Evolutionary conservation across 53 echinoderm and acorn worm species (phyloP).

Genomic region (Hippasteria phrygiana): DNA sequence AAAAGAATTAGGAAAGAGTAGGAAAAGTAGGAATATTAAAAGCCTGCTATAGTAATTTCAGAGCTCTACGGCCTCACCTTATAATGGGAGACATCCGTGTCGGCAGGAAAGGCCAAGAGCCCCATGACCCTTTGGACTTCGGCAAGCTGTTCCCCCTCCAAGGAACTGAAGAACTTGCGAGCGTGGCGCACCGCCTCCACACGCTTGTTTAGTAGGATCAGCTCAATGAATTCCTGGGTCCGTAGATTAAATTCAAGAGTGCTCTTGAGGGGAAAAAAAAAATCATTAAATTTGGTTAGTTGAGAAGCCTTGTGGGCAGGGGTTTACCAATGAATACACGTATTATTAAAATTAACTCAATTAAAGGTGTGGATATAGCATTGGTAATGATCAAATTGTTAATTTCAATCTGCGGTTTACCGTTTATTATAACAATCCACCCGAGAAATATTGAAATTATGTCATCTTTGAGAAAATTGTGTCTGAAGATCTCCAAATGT

Average conservation of each 20-base stretch:
- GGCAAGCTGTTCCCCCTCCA: slow-evolving; percentile 84
- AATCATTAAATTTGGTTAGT: no score
- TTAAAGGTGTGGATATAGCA: no score
- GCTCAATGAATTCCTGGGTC: slow-evolving; percentile 95
- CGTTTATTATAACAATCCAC: no score
- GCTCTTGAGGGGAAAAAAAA: slow-evolving; percentile 64
- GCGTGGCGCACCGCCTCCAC: slow-evolving; percentile 92
- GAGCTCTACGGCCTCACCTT: slow-evolving; percentile 62
- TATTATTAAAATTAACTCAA: no score
- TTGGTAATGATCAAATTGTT: not conserved
- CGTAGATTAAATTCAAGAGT: slow-evolving; percentile 95
- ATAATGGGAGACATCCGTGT: slow-evolving; percentile 83
- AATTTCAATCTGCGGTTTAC: no score
- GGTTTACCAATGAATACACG: no score
- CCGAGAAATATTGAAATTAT: no score
- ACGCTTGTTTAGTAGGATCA: slow-evolving; percentile 80
- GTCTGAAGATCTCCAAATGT: no score
- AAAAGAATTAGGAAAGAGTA: no score
- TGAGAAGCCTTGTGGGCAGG: no score
- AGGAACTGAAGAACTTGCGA: slow-evolving; percentile 85
- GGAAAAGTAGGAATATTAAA: not conserved
- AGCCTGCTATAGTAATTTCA: no score
- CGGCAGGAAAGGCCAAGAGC: slow-evolving; percentile 84
- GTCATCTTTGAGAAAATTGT: no score
- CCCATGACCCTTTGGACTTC: slow-evolving; percentile 94